These are phyloP conservation scores for Laticauda laticaudata DNA, from an alignment of 2,113 vertebrate genomes.

Conservation along the genomic window DNA sequence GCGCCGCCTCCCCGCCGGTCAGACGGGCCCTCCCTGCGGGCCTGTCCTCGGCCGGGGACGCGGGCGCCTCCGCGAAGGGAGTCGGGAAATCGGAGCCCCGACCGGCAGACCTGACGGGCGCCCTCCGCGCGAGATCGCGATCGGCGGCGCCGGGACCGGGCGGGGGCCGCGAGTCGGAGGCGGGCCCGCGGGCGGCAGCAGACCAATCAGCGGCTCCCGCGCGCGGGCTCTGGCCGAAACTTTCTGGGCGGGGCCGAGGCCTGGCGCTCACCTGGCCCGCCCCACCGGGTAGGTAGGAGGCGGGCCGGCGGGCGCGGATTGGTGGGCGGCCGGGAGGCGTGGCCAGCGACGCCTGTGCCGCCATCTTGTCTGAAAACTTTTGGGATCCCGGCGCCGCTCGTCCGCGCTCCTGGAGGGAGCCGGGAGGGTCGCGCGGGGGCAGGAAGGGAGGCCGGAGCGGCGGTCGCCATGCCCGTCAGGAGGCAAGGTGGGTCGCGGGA, in stretches of 20 bases:
- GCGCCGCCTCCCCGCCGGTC: not conserved
- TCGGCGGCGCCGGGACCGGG: too few relatives aligned
- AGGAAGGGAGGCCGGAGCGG: not conserved
- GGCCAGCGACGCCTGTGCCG: not conserved
- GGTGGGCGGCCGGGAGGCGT: not conserved
- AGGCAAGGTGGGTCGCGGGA: not conserved
- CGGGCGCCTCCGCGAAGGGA: too few relatives aligned
- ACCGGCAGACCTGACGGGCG: not conserved
- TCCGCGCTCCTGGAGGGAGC: not conserved
- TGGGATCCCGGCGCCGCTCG: not conserved
- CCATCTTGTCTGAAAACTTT: slow-evolving; percentile 25
- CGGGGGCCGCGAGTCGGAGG: not conserved
- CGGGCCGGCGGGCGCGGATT: not conserved
- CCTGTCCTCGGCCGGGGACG: not conserved
- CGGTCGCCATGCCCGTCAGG: slow-evolving; percentile 5
- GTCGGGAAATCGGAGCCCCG: not conserved
- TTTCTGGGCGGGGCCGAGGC: not conserved
- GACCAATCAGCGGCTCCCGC: too few relatives aligned
- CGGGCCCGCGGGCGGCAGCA: not conserved
- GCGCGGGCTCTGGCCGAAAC: not conserved
- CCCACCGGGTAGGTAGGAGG: not conserved
- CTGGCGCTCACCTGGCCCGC: not conserved
- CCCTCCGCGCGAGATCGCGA: too few relatives aligned
- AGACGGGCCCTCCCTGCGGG: not conserved
- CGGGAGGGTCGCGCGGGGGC: not conserved